Evolutionary conservation across 2,888 invertebrate species (phyloP).

Genomic region (Ectemnius continuus): DNA sequence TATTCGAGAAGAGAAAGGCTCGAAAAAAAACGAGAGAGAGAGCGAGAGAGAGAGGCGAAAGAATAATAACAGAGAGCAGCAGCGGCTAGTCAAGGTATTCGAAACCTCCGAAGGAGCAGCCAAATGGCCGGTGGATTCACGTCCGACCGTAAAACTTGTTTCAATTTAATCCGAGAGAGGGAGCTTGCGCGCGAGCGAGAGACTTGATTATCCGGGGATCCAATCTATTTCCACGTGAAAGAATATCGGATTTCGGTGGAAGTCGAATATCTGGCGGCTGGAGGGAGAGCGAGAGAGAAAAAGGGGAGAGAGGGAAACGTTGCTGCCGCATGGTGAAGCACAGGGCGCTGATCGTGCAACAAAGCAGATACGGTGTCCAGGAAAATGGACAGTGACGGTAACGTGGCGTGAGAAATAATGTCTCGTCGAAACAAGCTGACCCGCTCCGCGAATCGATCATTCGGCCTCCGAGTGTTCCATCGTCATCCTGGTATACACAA

Average conservation of each 20-base stretch:
- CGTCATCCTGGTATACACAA: conserved; percentile 26
- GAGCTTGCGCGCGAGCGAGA: background rate
- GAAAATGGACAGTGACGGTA: conserved; percentile 37
- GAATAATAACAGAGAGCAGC: too few relatives aligned
- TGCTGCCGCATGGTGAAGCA: background rate
- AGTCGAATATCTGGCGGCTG: background rate
- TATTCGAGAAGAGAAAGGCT: too few relatives aligned
- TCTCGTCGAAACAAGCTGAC: conserved; percentile 60
- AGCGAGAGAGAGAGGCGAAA: too few relatives aligned
- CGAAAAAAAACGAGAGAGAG: too few relatives aligned
- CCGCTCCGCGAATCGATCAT: conserved; percentile 62
- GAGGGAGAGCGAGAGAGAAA: too few relatives aligned
- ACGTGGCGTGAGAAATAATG: conserved; percentile 53
- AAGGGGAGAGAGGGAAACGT: background rate
- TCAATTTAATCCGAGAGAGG: conserved; percentile 1
- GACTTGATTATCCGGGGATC: conserved; percentile 4
- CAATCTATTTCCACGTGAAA: conserved; percentile 6
- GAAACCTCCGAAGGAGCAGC: too few relatives aligned
- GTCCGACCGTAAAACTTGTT: background rate
- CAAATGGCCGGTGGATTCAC: background rate
- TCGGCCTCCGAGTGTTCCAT: conserved; percentile 36
- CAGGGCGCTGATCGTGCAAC: conserved; percentile 12
- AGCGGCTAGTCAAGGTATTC: too few relatives aligned
- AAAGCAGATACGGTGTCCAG: conserved; percentile 46
- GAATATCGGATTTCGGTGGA: conserved; percentile 10